These are phyloP conservation scores for Isurus oxyrinchus DNA, from an alignment of 2,113 vertebrate genomes.

Conservation along the genomic window DNA sequence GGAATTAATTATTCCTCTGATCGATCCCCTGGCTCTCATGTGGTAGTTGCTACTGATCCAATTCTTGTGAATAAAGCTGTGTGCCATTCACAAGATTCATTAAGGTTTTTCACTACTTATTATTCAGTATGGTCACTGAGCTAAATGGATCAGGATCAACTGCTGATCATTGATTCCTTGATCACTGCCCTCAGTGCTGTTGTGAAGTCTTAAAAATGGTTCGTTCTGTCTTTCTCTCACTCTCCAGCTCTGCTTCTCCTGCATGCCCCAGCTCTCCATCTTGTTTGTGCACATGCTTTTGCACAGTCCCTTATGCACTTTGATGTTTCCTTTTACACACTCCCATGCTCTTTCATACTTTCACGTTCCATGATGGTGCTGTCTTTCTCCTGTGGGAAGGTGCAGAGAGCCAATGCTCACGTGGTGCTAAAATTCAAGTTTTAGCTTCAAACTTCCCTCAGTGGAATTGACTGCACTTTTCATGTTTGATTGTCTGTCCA, in stretches of 20 bases:
- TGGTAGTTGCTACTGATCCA: background rate
- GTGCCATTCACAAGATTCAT: background rate
- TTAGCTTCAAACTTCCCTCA: background rate
- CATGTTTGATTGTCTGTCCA: background rate
- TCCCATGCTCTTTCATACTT: too few relatives aligned
- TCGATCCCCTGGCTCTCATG: background rate
- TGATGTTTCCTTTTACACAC: background rate
- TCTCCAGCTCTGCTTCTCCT: background rate
- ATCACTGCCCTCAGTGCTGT: background rate
- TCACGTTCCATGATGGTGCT: background rate
- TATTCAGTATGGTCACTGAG: background rate
- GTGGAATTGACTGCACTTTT: background rate
- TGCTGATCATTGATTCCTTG: background rate
- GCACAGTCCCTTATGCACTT: background rate
- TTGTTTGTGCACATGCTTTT: background rate
- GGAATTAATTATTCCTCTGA: background rate
- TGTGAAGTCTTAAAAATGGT: background rate
- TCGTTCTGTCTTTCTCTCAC: background rate
- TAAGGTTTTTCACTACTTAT: background rate
- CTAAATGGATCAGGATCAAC: background rate
- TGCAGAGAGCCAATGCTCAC: background rate
- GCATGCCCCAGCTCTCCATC: background rate
- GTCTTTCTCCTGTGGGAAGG: background rate
- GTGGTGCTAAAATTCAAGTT: background rate
- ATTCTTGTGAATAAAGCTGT: background rate